Conservation (phyloP, 92 coral and sea anemone species). For the Palythoa caribaeorum region DNA sequence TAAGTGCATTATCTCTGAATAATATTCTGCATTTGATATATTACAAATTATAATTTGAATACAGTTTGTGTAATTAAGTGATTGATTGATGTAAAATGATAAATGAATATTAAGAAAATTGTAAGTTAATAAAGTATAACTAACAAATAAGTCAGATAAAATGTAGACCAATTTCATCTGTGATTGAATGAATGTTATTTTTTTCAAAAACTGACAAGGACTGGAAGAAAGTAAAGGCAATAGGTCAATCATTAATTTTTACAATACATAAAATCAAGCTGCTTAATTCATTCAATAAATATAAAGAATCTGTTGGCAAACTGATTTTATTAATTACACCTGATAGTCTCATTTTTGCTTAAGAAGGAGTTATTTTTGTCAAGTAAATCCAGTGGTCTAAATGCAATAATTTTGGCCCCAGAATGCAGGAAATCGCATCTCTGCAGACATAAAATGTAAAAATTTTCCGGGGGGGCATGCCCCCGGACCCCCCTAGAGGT, state of each 20-base stretch:
- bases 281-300: slow-evolving; percentile 1
- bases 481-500: too few species aligned
- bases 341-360: slow-evolving; percentile 7
- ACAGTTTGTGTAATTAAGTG: slow-evolving; percentile 7
- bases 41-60: neutral
- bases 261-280: slow-evolving; percentile 6
- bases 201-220: slow-evolving; percentile 7
- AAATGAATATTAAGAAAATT: slow-evolving; percentile 3
- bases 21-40: slow-evolving; percentile 5
- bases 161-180: slow-evolving; percentile 7
- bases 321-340: slow-evolving; percentile 6
- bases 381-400: slow-evolving; percentile 4
- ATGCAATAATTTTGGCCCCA: slow-evolving; percentile 8
- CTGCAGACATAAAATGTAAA: slow-evolving; percentile 7
- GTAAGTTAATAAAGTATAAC: slow-evolving; percentile 5
- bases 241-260: slow-evolving; percentile 5
- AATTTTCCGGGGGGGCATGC: neutral
- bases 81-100: slow-evolving; percentile 5
- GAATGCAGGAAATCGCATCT: slow-evolving; percentile 9
- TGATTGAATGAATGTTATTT: slow-evolving; percentile 2
- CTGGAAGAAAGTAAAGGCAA: slow-evolving; percentile 5
- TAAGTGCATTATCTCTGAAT: slow-evolving; percentile 7
- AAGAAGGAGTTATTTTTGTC: slow-evolving; percentile 7
- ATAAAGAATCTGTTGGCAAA: slow-evolving; percentile 7
- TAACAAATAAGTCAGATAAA: slow-evolving; percentile 5